phyloP scores from a whole-genome alignment of 2,888 invertebrate genomes.

The Pterostichus niger region DNA sequence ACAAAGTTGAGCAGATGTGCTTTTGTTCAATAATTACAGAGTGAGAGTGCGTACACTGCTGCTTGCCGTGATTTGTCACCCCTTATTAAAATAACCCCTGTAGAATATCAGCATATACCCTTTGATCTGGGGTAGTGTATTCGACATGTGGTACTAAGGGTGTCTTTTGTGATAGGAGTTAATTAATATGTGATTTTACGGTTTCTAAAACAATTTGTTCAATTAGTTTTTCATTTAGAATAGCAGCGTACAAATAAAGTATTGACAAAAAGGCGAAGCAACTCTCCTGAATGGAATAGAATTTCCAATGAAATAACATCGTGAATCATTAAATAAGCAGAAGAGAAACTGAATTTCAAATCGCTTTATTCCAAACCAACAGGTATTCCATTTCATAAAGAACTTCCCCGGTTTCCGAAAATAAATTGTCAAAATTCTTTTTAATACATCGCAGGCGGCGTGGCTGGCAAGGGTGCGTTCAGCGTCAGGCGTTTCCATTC shows the following conservation, averaged over 20 bases:
- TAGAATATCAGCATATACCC: constrained; percentile 34
- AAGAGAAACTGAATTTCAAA: constrained; percentile 37
- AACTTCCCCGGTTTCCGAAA: constrained; percentile 38
- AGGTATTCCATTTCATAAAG: constrained; percentile 56
- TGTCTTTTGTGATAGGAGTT: constrained; percentile 16
- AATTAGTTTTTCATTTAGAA: constrained; percentile 17
- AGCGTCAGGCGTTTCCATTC: constrained; percentile 14
- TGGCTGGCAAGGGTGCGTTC: constrained; percentile 15
- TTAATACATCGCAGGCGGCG: constrained; percentile 48
- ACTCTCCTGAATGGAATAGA: constrained; percentile 15
- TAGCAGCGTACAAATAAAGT: constrained; percentile 12
- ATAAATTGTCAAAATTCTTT: constrained; percentile 61
- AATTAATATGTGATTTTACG: constrained; percentile 38
- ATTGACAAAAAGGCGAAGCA: constrained; percentile 18
- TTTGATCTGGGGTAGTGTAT: constrained; percentile 20
- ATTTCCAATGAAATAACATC: constrained; percentile 52
- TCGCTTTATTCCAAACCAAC: constrained; percentile 56
- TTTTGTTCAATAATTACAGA: constrained; percentile 6
- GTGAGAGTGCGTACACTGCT: constrained; percentile 7
- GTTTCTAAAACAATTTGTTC: constrained; percentile 1
- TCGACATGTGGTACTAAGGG: constrained; percentile 1
- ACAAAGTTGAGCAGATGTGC: constrained; percentile 45
- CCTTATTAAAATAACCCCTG: constrained; percentile 72
- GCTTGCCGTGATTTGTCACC: constrained; percentile 72
- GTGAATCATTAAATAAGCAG: constrained; percentile 51